A percentile compares a stretch with the other conserved stretches of the same genome.
Evolutionary conservation across 2,113 vertebrate genomes (phyloP).

Genomic region (Zosterops lateralis): DNA sequence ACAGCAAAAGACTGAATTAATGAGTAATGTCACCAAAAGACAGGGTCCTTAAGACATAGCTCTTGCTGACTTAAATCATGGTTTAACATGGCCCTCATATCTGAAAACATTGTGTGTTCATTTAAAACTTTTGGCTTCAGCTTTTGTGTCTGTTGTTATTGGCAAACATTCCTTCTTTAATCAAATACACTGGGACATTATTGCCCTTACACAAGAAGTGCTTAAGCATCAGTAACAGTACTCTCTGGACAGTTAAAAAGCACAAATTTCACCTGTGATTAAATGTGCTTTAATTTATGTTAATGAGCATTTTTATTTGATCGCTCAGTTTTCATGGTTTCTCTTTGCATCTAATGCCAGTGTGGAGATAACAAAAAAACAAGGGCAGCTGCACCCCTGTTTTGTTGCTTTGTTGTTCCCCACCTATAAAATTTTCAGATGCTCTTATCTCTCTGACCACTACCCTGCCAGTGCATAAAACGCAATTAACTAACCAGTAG

Average conservation of each 20-base stretch:
- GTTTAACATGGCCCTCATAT: neutral
- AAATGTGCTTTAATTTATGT: neutral
- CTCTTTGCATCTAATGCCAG: neutral
- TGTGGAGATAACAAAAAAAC: neutral
- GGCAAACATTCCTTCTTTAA: neutral
- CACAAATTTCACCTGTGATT: neutral
- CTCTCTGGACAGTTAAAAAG: neutral
- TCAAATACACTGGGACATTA: neutral
- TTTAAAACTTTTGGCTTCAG: neutral
- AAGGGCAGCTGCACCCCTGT: neutral
- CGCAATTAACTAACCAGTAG: neutral
- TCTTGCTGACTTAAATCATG: neutral
- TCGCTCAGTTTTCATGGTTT: neutral
- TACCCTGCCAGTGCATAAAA: neutral
- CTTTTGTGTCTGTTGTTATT: neutral
- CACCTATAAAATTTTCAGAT: neutral
- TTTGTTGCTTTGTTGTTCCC: neutral
- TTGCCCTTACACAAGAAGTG: neutral
- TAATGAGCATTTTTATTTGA: neutral
- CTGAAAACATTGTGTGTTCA: neutral
- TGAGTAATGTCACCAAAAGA: neutral
- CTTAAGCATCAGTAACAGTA: neutral
- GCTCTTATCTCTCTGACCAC: neutral
- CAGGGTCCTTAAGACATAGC: neutral
- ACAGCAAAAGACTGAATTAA: neutral